Base-by-base conservation (phyloP, 2,113 vertebrate species). In the Calcarius ornatus region DNA sequence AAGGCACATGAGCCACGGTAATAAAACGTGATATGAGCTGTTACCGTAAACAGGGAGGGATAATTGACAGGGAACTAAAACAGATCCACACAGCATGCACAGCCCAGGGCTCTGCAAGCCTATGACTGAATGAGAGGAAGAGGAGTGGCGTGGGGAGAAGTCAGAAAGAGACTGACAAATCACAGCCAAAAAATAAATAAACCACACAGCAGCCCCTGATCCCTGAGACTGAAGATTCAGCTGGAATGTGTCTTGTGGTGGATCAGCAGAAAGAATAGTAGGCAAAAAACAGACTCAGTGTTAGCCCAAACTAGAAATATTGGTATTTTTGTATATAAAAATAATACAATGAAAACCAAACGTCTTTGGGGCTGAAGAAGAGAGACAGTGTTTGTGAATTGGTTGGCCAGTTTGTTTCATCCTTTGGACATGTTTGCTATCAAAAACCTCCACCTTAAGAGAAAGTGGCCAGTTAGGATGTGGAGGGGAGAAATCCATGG, bases 21-120 rank as follows among this genome's bases (percentile, higher is more conserved):
- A 95, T 96, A 93, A 94, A 96, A 96, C 64, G 87, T 83, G 81
- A 81, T 96, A 75, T 53, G 76, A 92, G 82, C 93, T 24, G 16
- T 95, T 96, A 95, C 90, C 5, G n/a, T 97, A 95, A 97, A 96
- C 88, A 93, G 83, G 79, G 72, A 81, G 68, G 60, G 93, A 78
- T 96, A 97, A 96, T 95, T 97, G 95, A 95, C 95, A 94, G 43
- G 82, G 93, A 96, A 92, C 90, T 83, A 94, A 94, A 96, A 31
- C 94, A 97, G 96, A 95, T 59, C 87, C 2, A 0, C 64, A 71
- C 75, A 81, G 79, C 75, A 40, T 1, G 2, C 79, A 56, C 21
- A 92, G 94, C 87, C 93, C 90, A 80, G n/a, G 93, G 93, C 81
- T 88, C 88, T 87, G 66, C 88, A 91, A 94, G 84, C 68, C 50